phyloP scores from a whole-genome alignment of 2,797 vertebrate species.

The Enteromius unitaeniatus region DNA sequence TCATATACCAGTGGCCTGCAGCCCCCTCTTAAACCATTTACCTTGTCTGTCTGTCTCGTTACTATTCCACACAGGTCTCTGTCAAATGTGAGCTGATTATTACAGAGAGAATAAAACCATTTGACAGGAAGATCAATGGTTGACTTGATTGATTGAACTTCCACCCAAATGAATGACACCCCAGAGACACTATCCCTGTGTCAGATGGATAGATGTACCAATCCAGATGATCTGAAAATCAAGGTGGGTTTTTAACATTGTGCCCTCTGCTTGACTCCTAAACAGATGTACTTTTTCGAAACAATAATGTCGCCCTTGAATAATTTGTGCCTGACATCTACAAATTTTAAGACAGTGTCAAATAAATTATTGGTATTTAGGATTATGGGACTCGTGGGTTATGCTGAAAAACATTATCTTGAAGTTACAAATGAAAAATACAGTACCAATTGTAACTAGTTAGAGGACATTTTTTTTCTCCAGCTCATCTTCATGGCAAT shows the following conservation, averaged over 20 bases:
- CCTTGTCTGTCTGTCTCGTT: conserved; percentile 53
- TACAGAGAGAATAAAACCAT: conserved; percentile 76
- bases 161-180: conserved; percentile 74
- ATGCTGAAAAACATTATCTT: not conserved
- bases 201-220: conserved; percentile 50
- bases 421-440: conserved; percentile 24
- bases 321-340: not conserved
- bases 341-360: not conserved
- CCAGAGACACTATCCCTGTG: conserved; percentile 61
- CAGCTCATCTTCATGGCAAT: conserved; percentile 45
- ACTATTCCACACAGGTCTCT: conserved; percentile 68
- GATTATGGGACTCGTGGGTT: conserved; percentile 10
- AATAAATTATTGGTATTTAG: conserved; percentile 12
- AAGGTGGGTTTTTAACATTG: conserved; percentile 68
- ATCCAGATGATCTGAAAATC: conserved; percentile 60
- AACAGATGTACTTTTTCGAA: conserved; percentile 22
- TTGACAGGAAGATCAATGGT: conserved; percentile 75
- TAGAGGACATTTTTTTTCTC: conserved; percentile 48
- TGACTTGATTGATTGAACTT: conserved; percentile 76
- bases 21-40: conserved; percentile 70
- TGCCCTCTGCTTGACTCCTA: conserved; percentile 37
- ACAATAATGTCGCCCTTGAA: conserved; percentile 18
- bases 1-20: conserved; percentile 7
- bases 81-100: conserved; percentile 76
- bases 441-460: not conserved